These are phyloP conservation scores for Leptestheria dahalacensis DNA, from an alignment of 1,140 invertebrate genomes.

Conservation along the genomic window DNA sequence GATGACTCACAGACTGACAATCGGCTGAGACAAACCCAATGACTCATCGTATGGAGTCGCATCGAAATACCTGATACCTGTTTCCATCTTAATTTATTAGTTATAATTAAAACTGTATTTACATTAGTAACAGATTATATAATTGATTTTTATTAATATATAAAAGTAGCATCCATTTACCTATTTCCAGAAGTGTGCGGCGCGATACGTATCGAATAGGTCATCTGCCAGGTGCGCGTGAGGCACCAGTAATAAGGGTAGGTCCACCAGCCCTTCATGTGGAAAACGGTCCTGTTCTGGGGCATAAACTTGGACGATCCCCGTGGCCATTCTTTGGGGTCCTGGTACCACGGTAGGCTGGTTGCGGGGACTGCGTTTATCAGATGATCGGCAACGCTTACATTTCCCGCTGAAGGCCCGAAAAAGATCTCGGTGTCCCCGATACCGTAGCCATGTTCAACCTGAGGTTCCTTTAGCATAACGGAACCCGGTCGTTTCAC, in stretches of 20 bases:
- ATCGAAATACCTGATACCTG: too few species aligned
- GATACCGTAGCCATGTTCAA: not conserved
- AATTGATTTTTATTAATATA: too few species aligned
- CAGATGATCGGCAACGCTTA: not conserved
- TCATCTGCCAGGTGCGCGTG: slow-evolving; percentile 51
- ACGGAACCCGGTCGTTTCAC: not conserved
- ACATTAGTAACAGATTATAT: too few species aligned
- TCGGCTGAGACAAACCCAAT: too few species aligned
- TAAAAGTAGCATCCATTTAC: too few species aligned
- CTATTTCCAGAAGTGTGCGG: not conserved
- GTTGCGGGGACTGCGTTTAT: not conserved
- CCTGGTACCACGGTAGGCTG: slow-evolving; percentile 13
- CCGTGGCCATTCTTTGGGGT: not conserved
- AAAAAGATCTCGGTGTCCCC: not conserved
- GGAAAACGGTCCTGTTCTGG: slow-evolving; percentile 38
- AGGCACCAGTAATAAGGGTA: slow-evolving; percentile 61
- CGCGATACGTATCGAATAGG: slow-evolving; percentile 53
- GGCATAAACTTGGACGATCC: slow-evolving; percentile 47
- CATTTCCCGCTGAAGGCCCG: not conserved
- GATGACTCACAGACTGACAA: not conserved
- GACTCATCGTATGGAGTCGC: too few species aligned
- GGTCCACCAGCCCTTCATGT: slow-evolving; percentile 60
- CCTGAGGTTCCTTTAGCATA: not conserved
- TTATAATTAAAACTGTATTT: too few species aligned
- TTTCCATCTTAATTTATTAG: too few species aligned